A percentile compares a stretch with the other conserved stretches of the same genome.
phyloP scores from a whole-genome alignment of 2,113 vertebrate species.

The Actinemys pallida region DNA sequence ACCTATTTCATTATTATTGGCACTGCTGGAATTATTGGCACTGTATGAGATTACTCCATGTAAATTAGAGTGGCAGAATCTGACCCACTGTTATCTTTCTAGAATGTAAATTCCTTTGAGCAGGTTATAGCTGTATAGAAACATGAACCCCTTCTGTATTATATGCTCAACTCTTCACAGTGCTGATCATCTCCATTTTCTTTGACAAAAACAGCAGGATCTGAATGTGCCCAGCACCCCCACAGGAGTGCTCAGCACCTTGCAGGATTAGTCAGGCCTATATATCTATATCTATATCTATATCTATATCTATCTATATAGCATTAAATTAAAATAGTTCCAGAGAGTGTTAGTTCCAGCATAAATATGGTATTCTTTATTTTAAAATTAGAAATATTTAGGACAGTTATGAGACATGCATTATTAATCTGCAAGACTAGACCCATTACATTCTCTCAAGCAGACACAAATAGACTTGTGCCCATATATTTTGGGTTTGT shows the following conservation, averaged over 20 bases:
- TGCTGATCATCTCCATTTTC: rapidly evolving
- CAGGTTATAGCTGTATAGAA: neutral
- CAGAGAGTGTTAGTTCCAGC: neutral
- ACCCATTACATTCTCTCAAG: neutral
- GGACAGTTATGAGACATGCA: neutral
- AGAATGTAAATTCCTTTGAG: neutral
- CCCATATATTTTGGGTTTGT: neutral
- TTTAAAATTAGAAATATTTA: neutral
- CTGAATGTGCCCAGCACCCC: rapidly evolving
- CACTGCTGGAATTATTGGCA: neutral
- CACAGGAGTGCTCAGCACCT: neutral
- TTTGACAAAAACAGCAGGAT: neutral
- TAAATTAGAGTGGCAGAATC: neutral
- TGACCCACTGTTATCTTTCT: neutral
- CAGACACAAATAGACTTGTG: neutral
- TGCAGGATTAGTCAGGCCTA: rapidly evolving
- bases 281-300: neutral
- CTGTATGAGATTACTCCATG: neutral
- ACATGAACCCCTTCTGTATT: rapidly evolving
- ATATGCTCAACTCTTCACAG: rapidly evolving
- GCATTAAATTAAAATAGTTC: neutral
- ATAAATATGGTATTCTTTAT: neutral
- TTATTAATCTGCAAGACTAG: neutral
- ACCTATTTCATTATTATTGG: neutral
- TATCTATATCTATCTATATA: neutral